Conservation (phyloP, 2,888 invertebrate genomes). For the Encarsia formosa region DNA sequence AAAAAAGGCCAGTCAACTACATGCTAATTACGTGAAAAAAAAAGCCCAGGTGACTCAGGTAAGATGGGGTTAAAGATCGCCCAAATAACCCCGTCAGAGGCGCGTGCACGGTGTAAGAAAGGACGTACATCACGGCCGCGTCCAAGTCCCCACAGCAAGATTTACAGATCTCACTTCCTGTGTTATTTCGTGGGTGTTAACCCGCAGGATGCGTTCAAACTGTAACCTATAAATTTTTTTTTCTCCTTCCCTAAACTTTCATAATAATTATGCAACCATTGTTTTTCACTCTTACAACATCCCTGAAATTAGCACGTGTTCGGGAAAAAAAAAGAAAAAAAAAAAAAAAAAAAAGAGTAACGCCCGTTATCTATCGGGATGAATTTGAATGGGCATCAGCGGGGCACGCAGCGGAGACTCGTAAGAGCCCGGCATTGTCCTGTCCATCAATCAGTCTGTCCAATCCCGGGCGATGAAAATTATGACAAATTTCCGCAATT, state of each 20-base stretch:
- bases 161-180: neutral
- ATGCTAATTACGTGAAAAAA: no score
- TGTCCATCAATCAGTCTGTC: conserved; percentile 10
- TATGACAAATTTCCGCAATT: conserved; percentile 24
- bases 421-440: conserved; percentile 7
- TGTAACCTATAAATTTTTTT: no score
- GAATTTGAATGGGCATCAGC: no score
- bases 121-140: neutral
- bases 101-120: neutral
- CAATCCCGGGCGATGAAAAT: conserved; percentile 7
- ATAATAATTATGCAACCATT: no score
- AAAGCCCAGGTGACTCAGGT: neutral
- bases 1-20: no score
- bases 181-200: neutral
- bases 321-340: no score
- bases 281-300: no score
- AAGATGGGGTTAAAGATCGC: neutral
- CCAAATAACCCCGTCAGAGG: neutral
- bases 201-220: conserved; percentile 2
- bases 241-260: no score
- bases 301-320: no score
- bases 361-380: no score
- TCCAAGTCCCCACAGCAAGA: neutral
- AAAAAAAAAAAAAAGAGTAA: no score
- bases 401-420: neutral